Percentiles rank a stretch among this genome's conserved stretches.
phyloP scores from a whole-genome alignment of 2,113 vertebrate genomes.

The Felis chaus region DNA sequence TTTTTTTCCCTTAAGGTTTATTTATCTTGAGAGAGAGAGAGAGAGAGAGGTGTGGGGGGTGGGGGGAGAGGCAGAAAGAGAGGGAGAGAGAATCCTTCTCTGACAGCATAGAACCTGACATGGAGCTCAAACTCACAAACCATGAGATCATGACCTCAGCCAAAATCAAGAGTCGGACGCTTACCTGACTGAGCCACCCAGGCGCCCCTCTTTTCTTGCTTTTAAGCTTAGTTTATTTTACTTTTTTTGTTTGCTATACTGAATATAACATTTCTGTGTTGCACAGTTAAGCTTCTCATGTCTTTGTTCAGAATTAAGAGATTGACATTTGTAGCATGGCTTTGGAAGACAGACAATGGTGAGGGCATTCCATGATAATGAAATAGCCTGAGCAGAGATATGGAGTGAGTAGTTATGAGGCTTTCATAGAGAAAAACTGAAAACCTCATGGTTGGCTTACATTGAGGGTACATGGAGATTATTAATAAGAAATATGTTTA shows the following conservation, averaged over 20 bases:
- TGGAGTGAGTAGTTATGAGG: neutral
- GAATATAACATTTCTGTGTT: neutral
- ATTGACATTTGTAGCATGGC: neutral
- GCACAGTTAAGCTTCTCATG: neutral
- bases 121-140: no score
- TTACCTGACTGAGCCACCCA: no score
- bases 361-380: neutral
- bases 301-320: constrained; percentile 19
- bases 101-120: no score
- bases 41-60: no score
- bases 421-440: constrained; percentile 7
- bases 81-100: no score
- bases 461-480: neutral
- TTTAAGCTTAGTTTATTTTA: constrained; percentile 9
- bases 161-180: no score
- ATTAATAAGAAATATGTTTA: constrained; percentile 42
- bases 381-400: neutral
- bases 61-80: no score
- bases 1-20: no score
- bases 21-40: no score
- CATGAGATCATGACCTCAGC: no score
- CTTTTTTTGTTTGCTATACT: neutral
- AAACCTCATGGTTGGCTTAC: neutral
- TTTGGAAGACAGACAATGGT: neutral
- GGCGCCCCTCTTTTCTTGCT: neutral